A percentile compares a stretch with the other conserved stretches of the same genome.
phyloP scores from a whole-genome alignment of 2,888 invertebrate species.

The Eumacrocentrus americanus region DNA sequence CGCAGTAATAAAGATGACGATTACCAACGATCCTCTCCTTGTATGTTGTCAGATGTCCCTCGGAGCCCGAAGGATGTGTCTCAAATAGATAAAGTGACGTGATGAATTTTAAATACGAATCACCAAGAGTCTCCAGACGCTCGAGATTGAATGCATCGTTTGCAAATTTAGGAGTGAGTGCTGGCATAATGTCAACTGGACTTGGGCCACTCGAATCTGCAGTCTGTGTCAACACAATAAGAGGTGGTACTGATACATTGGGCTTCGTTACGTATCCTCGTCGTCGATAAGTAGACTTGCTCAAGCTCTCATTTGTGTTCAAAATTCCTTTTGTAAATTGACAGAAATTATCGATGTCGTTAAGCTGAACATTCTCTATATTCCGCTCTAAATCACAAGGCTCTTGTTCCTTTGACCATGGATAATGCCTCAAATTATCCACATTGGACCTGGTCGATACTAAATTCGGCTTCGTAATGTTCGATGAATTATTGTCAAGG shows the following conservation, averaged over 20 bases:
- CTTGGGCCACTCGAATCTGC: conserved; percentile 43
- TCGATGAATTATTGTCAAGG: neutral
- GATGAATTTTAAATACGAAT: conserved; percentile 85
- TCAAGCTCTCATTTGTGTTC: conserved; percentile 26
- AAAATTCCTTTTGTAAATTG: conserved; percentile 64
- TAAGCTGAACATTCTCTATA: conserved; percentile 65
- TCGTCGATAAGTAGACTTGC: conserved; percentile 16
- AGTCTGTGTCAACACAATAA: conserved; percentile 38
- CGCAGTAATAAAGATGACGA: conserved; percentile 84
- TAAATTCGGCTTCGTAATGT: neutral
- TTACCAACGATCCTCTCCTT: conserved; percentile 80
- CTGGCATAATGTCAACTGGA: conserved; percentile 58
- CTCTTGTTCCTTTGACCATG: conserved; percentile 66
- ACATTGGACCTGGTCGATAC: neutral
- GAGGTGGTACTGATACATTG: conserved; percentile 30
- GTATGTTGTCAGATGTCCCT: conserved; percentile 79
- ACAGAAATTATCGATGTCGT: conserved; percentile 75
- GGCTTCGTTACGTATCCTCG: conserved; percentile 29
- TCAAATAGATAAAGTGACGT: conserved; percentile 76
- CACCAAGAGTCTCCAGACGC: conserved; percentile 85
- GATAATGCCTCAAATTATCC: conserved; percentile 49
- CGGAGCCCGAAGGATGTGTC: conserved; percentile 71
- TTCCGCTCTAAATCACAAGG: conserved; percentile 73
- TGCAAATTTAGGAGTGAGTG: conserved; percentile 75
- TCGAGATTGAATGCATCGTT: conserved; percentile 82